Evolutionary conservation across 2,888 invertebrate species (phyloP), one percentile per base, ranked within the genome.

Genomic region (Microplitis deprimator): DNA sequence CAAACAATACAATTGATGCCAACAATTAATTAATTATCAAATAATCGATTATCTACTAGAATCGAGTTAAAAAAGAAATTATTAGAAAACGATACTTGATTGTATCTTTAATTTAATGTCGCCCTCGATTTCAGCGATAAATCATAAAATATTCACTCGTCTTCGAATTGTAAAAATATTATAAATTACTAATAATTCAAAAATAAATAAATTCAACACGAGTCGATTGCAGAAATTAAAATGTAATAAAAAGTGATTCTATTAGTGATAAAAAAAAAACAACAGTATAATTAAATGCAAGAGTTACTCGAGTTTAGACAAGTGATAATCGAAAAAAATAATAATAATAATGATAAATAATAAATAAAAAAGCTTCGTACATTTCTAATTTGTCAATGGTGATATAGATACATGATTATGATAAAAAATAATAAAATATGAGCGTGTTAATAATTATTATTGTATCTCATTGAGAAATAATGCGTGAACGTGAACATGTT

Each of bases 361-460:
- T 68, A 68, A 73, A 71, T 16, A 39, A 65, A 67, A 79, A 79
- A 79, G 76, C 82, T 81, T 82, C 78, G 81, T 83, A 82, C 83
- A 81, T 83, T 85, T 84, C 77, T 80, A 79, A 82, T 83, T 83
- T 85, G 79, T 82, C 80, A 80, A 83, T 78, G 77, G 79, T 78
- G 77, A 77, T 74, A 77, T 77, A 76, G 75, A 50, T 68, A 61
- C 41, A 71, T 59, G 59, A 41, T 62, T n/a, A 62, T 61, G 62
- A 50, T 50, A 13, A 13, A 50, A 13, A 50, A 41, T 59, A 41
- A 67, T 72, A 64, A 76, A 62, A 73, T 65, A 80, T 72, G 76
- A 80, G 29, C 77, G 79, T 81, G 79, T 80, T 50, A 50, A 50
- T 50, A 50, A 50, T 13, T 62, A 74, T 75, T 81, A 81, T 79